Evolutionary conservation across 2,888 invertebrate species (phyloP).

Genomic region (Linnaemya tessellans): DNA sequence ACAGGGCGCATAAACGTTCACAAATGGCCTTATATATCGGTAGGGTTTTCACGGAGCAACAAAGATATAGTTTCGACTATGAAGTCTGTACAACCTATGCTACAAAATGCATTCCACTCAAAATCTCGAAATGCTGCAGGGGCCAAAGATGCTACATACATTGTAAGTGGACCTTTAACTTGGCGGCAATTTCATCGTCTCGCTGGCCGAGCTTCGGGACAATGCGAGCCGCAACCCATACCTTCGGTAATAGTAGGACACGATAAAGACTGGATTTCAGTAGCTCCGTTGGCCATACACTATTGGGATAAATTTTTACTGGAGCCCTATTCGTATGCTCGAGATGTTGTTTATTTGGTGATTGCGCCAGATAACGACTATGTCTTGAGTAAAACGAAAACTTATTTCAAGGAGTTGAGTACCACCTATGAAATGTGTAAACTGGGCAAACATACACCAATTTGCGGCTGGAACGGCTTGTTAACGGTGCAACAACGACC

Average conservation of each 20-base stretch:
- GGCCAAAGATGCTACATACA: conserved; percentile 95
- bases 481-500: conserved; percentile 88
- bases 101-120: conserved; percentile 98
- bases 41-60: conserved; percentile 93
- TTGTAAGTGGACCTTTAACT: conserved; percentile 97
- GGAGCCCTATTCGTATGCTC: conserved; percentile 97
- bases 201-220: conserved; percentile 96
- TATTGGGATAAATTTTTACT: conserved; percentile 99
- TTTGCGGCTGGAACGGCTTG: conserved; percentile 94
- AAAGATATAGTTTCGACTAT: conserved; percentile 96
- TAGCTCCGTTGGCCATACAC: conserved; percentile 96
- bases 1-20: conserved; percentile 85
- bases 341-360: conserved; percentile 97
- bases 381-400: conserved; percentile 89
- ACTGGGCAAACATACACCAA: conserved; percentile 95
- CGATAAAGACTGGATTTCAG: conserved; percentile 96
- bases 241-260: conserved; percentile 96
- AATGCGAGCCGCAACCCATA: conserved; percentile 98
- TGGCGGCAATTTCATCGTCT: conserved; percentile 99
- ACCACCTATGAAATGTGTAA: conserved; percentile 97
- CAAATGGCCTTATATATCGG: conserved; percentile 93
- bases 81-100: conserved; percentile 94
- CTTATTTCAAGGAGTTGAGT: conserved; percentile 96
- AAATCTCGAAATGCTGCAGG: conserved; percentile 89
- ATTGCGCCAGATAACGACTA: conserved; percentile 96